Base-by-base conservation (phyloP, 2,888 invertebrate genomes). In the Linnaemya tessellans region DNA sequence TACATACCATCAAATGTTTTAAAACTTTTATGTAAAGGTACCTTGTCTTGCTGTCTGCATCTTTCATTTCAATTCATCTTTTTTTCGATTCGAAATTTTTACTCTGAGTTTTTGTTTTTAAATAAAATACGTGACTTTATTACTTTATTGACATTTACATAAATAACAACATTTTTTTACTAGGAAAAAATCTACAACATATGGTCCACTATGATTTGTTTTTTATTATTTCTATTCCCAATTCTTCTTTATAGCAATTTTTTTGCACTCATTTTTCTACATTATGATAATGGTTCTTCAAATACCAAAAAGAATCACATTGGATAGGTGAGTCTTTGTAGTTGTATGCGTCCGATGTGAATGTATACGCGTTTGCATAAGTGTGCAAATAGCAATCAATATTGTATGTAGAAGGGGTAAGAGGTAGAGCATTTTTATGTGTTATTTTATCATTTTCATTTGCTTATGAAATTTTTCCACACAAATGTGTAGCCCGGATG, bases 81-180 rank as follows among this genome's bases (percentile, higher is more conserved):
- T 58, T 65, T 80, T 54, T 51, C 18, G 22, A 60, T 30, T 60
- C 18, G 46, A 49, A 30, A 38, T 41, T 75, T 77, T 58, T 54
- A 65, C 51, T 56, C 56, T 56, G 35, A 71, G n/a, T 71, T 73
- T 80, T 77, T 84, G 46, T 56, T 81, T 85, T 82, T 67, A 75
- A 80, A 85, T 83, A 86, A 86, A 86, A 82, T 81, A 86, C 87
- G 85, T 87, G 87, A 85, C 85, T 85, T 85, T 87, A 85, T 85
- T 84, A 80, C 85, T 85, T 87, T 81, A 85, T 85, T 87, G 87
- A 84, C 84, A 83, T 77, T 80, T 80, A 74, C 77, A 80, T 67
- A 84, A 74, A 73, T 62, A 84, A 51, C 43, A 82, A 75, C 74
- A 77, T 68, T 54, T 46, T 70, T 25, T 64, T 68, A 8, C 20